phyloP scores from a whole-genome alignment of 2,888 invertebrate genomes.

The Parnassius orleans region DNA sequence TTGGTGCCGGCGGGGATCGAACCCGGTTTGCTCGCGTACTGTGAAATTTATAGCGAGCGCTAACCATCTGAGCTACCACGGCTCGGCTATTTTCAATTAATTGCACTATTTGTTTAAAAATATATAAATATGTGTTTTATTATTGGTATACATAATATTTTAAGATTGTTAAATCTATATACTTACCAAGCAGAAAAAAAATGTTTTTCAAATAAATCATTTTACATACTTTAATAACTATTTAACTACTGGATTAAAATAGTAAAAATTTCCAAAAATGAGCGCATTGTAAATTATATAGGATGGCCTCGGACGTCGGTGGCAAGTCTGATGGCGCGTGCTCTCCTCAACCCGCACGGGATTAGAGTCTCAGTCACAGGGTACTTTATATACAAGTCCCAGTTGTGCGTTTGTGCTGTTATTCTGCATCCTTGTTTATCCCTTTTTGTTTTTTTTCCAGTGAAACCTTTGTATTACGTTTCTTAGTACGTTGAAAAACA shows the following conservation, averaged over 20 bases:
- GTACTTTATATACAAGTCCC: slow-evolving; percentile 25
- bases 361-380: slow-evolving; percentile 47
- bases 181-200: no score
- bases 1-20: no score
- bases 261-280: slow-evolving; percentile 40
- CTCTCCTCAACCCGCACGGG: slow-evolving; percentile 53
- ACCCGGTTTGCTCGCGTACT: no score
- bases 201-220: no score
- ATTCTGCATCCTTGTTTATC: slow-evolving; percentile 54
- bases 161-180: no score
- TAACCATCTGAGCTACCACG: no score
- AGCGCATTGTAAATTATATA: slow-evolving; percentile 64
- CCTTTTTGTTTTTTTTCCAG: slow-evolving; percentile 49
- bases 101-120: no score
- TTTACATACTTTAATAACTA: no score
- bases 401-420: slow-evolving; percentile 63
- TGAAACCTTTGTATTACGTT: slow-evolving; percentile 51
- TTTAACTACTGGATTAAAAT: not conserved
- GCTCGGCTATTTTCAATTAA: no score
- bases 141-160: no score
- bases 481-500: slow-evolving; percentile 26
- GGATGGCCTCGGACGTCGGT: slow-evolving; percentile 37
- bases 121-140: no score
- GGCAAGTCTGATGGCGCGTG: slow-evolving; percentile 56
- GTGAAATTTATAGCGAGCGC: no score